Evolutionary conservation across 1,140 invertebrate genomes (phyloP).

Genomic region (Subanguina moxae): DNA sequence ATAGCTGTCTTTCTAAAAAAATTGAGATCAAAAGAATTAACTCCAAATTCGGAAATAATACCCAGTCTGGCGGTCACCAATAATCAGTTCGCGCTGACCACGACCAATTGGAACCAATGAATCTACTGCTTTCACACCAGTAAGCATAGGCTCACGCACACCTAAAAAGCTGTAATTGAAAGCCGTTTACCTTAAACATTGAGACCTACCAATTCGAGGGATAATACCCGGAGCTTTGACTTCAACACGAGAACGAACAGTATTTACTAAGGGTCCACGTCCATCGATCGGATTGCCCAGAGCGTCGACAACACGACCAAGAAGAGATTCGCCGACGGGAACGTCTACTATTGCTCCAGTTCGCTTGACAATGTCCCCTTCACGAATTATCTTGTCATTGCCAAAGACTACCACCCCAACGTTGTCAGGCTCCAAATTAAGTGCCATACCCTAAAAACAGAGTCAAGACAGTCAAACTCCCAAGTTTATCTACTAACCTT

Average conservation of each 20-base stretch:
- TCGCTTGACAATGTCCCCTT: slow-evolving; percentile 98
- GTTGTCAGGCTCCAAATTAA: slow-evolving; percentile 99
- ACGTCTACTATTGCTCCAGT: slow-evolving; percentile 99
- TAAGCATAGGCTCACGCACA: slow-evolving; percentile 98
- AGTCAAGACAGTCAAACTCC: neutral
- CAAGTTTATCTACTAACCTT: slow-evolving; percentile 68
- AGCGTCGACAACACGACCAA: slow-evolving; percentile 97
- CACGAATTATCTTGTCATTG: slow-evolving; percentile 98
- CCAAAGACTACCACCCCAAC: slow-evolving; percentile 99
- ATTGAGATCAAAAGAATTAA: neutral
- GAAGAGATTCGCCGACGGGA: slow-evolving; percentile 85
- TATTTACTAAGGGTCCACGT: slow-evolving; percentile 60
- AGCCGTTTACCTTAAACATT: too few relatives aligned
- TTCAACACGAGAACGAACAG: slow-evolving; percentile 76
- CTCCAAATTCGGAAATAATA: slow-evolving; percentile 49
- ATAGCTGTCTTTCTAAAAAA: slow-evolving; percentile 87
- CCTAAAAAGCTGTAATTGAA: slow-evolving; percentile 62
- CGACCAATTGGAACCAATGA: slow-evolving; percentile 94
- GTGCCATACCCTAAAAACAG: slow-evolving; percentile 83
- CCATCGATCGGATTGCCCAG: slow-evolving; percentile 68
- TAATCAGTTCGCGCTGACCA: slow-evolving; percentile 99
- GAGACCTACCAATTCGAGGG: slow-evolving; percentile 77
- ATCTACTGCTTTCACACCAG: slow-evolving; percentile 98
- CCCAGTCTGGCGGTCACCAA: slow-evolving; percentile 99
- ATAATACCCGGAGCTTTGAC: slow-evolving; percentile 99